Percentiles rank a stretch among this genome's conserved stretches.
phyloP scores from a whole-genome alignment of 2,888 invertebrate genomes.

The Cepaea hortensis region DNA sequence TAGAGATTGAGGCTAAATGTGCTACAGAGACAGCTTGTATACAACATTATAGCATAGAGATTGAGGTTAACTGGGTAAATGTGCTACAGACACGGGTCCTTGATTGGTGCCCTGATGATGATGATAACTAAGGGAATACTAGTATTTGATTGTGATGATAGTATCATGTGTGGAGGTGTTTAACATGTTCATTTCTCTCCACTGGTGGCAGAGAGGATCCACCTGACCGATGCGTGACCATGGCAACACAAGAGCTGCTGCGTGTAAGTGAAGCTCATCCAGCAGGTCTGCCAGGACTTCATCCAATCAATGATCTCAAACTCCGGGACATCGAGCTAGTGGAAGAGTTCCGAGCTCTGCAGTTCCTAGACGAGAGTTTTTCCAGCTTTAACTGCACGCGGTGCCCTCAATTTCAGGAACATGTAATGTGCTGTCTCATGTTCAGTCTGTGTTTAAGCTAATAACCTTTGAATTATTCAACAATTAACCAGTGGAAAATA shows the following conservation, averaged over 20 bases:
- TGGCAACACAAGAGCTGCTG: constrained; percentile 83
- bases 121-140: too few species aligned
- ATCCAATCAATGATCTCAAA: constrained; percentile 78
- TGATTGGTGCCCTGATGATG: too few species aligned
- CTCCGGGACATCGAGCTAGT: constrained; percentile 80
- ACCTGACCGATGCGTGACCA: constrained; percentile 83
- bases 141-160: too few species aligned
- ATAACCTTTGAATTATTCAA: too few species aligned
- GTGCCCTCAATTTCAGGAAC: constrained; percentile 86
- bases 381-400: constrained; percentile 80
- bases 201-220: constrained; percentile 80
- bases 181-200: background rate
- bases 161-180: background rate
- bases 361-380: constrained; percentile 67
- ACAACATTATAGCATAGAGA: too few species aligned
- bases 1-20: too few species aligned
- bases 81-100: too few species aligned
- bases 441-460: background rate
- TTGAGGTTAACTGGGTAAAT: too few species aligned
- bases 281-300: constrained; percentile 69
- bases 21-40: too few species aligned
- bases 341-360: constrained; percentile 71
- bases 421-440: constrained; percentile 72
- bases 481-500: too few species aligned
- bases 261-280: constrained; percentile 79